Percentiles rank a stretch among this genome's conserved stretches.
Evolutionary conservation across 2,888 invertebrate species (phyloP).

Genomic region (Xanthorhoe spadicearia): DNA sequence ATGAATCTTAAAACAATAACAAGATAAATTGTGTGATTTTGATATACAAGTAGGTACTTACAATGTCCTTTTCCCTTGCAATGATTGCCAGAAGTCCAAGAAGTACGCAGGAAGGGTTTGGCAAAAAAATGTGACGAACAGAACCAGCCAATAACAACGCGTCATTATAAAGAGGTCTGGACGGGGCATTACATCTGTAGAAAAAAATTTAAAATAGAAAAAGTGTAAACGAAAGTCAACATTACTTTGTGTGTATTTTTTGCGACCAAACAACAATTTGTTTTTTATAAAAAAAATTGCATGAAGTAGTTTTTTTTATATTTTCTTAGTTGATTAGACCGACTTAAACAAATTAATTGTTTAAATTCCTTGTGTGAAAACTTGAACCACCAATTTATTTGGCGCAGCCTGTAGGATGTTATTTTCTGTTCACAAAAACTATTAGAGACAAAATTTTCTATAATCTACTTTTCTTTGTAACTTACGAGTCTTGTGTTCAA

Average conservation of each 20-base stretch:
- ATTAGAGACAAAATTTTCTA: neutral
- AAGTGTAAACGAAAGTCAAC: too few relatives aligned
- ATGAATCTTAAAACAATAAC: too few relatives aligned
- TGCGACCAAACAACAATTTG: too few relatives aligned
- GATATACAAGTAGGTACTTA: neutral
- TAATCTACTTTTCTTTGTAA: neutral
- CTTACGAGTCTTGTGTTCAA: conserved; percentile 24
- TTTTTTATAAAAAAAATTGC: too few relatives aligned
- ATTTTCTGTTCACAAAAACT: neutral
- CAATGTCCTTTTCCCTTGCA: conserved; percentile 24
- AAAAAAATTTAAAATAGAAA: neutral
- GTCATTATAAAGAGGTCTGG: conserved; percentile 26
- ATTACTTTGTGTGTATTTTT: too few relatives aligned
- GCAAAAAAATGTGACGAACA: conserved; percentile 16
- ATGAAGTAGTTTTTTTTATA: too few relatives aligned
- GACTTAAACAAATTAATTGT: too few relatives aligned
- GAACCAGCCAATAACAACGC: conserved; percentile 10
- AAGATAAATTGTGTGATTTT: too few relatives aligned
- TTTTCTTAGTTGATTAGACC: too few relatives aligned
- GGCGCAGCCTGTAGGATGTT: neutral
- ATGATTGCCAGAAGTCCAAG: conserved; percentile 23
- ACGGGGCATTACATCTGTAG: conserved; percentile 26
- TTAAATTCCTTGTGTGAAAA: too few relatives aligned
- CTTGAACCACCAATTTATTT: neutral
- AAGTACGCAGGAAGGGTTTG: conserved; percentile 26